phyloP scores from a whole-genome alignment of 2,797 vertebrate species.

The Hylomyscus alleni region DNA sequence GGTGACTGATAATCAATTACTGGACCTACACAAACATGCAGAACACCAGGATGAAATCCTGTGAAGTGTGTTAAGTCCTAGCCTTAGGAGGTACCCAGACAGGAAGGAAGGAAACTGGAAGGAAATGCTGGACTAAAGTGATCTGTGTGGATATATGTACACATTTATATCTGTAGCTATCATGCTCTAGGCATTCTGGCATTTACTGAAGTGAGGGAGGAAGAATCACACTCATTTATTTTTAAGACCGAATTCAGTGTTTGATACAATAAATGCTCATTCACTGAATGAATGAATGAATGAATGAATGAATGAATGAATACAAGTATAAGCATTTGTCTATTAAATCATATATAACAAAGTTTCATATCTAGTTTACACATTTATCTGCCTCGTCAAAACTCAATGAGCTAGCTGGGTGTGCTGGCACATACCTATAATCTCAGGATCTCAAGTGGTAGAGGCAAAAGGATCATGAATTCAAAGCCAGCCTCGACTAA shows the following conservation, averaged over 20 bases:
- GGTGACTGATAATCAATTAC: neutral
- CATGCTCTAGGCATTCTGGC: neutral
- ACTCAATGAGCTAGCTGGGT: neutral
- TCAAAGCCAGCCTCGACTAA: neutral
- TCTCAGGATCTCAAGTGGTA: neutral
- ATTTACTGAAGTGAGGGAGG: neutral
- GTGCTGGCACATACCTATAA: neutral
- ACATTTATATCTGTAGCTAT: neutral
- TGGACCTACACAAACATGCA: neutral
- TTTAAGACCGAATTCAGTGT: neutral
- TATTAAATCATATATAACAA: neutral
- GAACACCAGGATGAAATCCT: neutral
- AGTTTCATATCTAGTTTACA: neutral
- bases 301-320: conserved; percentile 23
- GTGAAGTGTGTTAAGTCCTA: neutral
- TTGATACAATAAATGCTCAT: neutral
- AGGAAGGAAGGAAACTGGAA: neutral
- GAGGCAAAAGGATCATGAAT: neutral
- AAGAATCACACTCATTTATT: neutral
- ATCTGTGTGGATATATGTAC: neutral
- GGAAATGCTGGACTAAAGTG: neutral
- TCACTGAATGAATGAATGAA: neutral
- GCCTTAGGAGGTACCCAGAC: conserved; percentile 33
- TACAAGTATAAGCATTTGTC: neutral
- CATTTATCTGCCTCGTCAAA: conserved; percentile 57